phyloP scores from a whole-genome alignment of 2,888 invertebrate species.

The Calameuta pallipes region DNA sequence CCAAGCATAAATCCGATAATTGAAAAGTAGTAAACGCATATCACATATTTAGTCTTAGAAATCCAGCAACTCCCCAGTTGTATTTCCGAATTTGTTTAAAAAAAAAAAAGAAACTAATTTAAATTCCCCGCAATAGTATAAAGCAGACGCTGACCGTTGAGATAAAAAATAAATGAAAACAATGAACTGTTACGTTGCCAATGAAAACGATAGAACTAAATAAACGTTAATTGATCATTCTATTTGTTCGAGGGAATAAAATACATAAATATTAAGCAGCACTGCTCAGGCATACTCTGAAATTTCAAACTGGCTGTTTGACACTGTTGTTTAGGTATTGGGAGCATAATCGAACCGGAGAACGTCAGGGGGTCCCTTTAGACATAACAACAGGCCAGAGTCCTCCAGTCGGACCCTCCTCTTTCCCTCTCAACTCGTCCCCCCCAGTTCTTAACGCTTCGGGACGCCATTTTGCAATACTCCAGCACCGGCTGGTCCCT shows the following conservation, averaged over 20 bases:
- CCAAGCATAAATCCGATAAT: background rate
- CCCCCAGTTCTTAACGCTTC: background rate
- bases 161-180: background rate
- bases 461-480: conserved; percentile 4
- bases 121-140: background rate
- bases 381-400: conserved; percentile 53
- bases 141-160: background rate
- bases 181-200: background rate
- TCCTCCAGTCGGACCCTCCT: conserved; percentile 20
- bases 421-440: conserved; percentile 2
- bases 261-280: background rate
- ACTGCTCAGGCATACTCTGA: background rate
- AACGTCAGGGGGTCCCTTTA: conserved; percentile 40
- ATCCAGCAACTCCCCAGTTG: background rate
- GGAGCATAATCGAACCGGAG: conserved; percentile 50
- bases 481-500: background rate
- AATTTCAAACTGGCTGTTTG: conserved; percentile 27
- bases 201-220: background rate
- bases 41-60: background rate
- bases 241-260: background rate
- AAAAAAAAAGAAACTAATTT: background rate
- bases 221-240: background rate
- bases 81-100: background rate
- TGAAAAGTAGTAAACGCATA: background rate
- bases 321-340: conserved; percentile 43